phyloP scores from a whole-genome alignment of 1,140 invertebrate genomes.

The Aphidius ervi region DNA sequence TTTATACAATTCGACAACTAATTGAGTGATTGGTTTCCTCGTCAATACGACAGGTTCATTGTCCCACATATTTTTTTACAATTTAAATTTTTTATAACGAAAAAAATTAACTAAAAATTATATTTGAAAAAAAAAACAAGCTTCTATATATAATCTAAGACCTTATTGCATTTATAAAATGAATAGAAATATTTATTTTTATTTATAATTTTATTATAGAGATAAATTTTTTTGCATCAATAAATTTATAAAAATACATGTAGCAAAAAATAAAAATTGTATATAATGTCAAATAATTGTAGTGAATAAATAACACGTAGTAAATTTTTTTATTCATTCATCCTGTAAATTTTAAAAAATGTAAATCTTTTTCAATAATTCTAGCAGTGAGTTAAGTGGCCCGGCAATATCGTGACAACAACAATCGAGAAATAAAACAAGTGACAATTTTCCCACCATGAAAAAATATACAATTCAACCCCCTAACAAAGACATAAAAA shows the following conservation, averaged over 20 bases:
- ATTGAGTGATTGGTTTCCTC: slow-evolving; percentile 15
- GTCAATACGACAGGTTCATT: slow-evolving; percentile 6
- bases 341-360: neutral
- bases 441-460: slow-evolving; percentile 15
- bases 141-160: no score
- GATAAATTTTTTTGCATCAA: no score
- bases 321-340: neutral
- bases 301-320: neutral
- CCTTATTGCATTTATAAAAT: no score
- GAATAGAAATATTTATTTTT: no score
- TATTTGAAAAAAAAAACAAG: no score
- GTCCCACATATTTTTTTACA: no score
- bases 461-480: neutral
- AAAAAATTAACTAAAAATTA: no score
- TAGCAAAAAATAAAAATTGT: no score
- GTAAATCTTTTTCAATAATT: neutral
- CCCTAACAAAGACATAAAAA: no score
- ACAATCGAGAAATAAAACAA: slow-evolving; percentile 8
- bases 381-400: slow-evolving; percentile 13
- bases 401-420: slow-evolving; percentile 11
- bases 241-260: no score
- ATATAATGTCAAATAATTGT: neutral
- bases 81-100: no score
- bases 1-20: neutral
- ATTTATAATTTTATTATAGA: no score